Base-by-base conservation (phyloP, 2,888 invertebrate genomes). In the Ormyrus rosae region DNA sequence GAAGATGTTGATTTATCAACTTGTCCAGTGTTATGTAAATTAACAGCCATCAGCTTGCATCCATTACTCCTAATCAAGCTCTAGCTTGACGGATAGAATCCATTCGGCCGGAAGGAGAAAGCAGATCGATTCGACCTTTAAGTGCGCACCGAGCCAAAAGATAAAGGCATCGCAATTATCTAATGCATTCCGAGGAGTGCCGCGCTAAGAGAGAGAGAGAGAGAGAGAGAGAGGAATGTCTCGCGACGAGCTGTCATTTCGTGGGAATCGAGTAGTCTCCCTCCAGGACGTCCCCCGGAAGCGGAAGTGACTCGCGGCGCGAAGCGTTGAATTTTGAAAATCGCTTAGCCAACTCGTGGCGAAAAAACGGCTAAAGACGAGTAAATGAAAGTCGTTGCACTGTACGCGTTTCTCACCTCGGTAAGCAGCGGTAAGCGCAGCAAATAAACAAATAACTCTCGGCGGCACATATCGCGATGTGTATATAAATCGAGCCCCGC, bases 161-260 rank as follows among this genome's bases (percentile, higher is more conserved):
- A 34, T 34, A 34, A 34, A 34, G 56, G 6, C 34, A 11, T 11
- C 0, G 70, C 75, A 70, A 80, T 80, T 71, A 80, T 68, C 76
- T 76, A 76, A 80, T 67, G 61, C 67, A 53, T 7, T 2, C 13
- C 51, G 46, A 60, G 71, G 60, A 65, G 58, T 60, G 64, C 48
- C n/a, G 55, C 9, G 13, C 1, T 6, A n/a, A 10, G 4, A 45
- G 5, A 46, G 13, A 9, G 11, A 19, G 19, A 19, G 19, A 19
- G 50, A n/a, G 53, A 19, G 45, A 34, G 46, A 8, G 58, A 46
- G 4, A 1, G 8, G 50, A 60, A 64, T 46, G 70, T 61, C 69
- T 50, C 65, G 60, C 34, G 53, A 67, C 60, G 51, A 13, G 46
- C 10, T 65, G 73, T 74, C 75, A 70, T 80, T 70, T 75, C 75